Evolutionary conservation across 2,113 vertebrate species (phyloP), one percentile per base, ranked within the genome.

Genomic region (Zeus faber): DNA sequence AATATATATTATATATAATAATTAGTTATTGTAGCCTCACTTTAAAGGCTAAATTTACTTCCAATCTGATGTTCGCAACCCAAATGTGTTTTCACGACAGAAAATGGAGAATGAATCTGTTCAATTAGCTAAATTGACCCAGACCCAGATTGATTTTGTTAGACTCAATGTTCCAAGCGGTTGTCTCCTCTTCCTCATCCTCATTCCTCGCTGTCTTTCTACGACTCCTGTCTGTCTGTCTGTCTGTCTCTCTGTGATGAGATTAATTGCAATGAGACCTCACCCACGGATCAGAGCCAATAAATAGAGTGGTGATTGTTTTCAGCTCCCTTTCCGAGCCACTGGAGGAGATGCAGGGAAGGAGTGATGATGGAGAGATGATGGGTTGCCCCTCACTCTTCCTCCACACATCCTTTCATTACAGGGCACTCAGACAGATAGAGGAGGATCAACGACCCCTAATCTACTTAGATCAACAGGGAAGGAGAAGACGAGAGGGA

Each of bases 281-380:
- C 37, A 16, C 37, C n/a, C 11, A 40, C 40, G 21, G 17, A 44
- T 51, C 41, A 44, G 17, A 21, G 60, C 8, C 31, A 23, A 40
- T 58, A 58, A 41, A 70, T n/a, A 33, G 53, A 67, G 67, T 54
- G 40, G 70, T 62, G 51, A 71, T 55, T 65, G 63, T 70, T 65
- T 58, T 50, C 1, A 1, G 16, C 39, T 60, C 11, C 29, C 29
- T 0, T n/a, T 54, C 2, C 52, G 58, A 33, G 18, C 31, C 35
- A 2, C 14, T 23, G 3, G 62, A 57, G 26, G 17, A 16, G 35
- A 37, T 1, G 50, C 17, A 50, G 20, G 52, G 23, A 48, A 6
- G 40, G 23, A 18, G 9, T 9, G 40, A 50, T 41, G 10, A 23
- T 2, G 11, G 18, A 6, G 1, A 16, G 10, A 23, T 2, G 11